Evolutionary conservation across 2,113 vertebrate genomes (phyloP), one percentile per base, ranked within the genome.

Genomic region (Prochilodus magdalenae): DNA sequence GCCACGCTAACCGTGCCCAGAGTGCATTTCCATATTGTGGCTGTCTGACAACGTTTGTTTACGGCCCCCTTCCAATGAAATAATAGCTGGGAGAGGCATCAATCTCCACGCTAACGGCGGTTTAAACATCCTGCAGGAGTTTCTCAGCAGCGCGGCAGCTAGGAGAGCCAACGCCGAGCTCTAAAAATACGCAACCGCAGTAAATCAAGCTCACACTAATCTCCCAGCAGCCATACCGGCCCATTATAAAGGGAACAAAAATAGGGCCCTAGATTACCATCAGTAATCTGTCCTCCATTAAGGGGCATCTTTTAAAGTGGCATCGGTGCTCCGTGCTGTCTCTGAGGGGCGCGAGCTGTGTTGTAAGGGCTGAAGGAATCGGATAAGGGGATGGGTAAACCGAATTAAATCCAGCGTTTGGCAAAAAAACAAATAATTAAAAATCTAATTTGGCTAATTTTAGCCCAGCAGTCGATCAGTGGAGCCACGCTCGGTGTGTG

Each of bases 51-150:
- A 81, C 30, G 85, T 90, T 90, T 91, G 91, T 94, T 94, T 94
- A 94, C 93, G 89, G 88, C 91, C 87, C 88, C 86, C 87, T 92
- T 89, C 87, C 82, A 87, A 92, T 94, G 93, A 93, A 94, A 93
- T 92, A 94, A 89, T 86, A 87, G 83, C 84, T 73, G 70, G n/a
- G 55, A 75, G 82, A 40, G 55, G 87, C 85, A 91, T 94, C 91
- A 92, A 89, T 93, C 90, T 91, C 77, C 47, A 78, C 40, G 40
- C 73, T 36, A 85, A 80, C 78, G 40, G 83, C 80, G 84, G 70
- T 70, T 66, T 67, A 67, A 80, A 80, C 29, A 47, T 80, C 79
- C 82, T 71, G 62, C 69, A 33, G 44, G 73, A 57, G 55, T 57
- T 57, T 57, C 10, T 57, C 55, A 57, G 51, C 40, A 8, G 40